Evolutionary conservation across 2,113 vertebrate genomes (phyloP).

Genomic region (Hystrix cristata): DNA sequence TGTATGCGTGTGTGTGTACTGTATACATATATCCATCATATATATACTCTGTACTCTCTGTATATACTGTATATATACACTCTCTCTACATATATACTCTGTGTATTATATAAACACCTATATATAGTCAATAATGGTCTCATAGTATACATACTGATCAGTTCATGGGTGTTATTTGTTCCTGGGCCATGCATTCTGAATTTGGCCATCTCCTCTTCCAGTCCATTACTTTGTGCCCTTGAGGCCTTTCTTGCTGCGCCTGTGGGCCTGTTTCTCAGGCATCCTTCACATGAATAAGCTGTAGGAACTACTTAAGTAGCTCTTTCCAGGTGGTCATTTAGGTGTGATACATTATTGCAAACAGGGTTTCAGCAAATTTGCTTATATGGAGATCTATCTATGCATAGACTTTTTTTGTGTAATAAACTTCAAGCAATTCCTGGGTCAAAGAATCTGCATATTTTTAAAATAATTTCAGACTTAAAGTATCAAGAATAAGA

Average conservation of each 20-base stretch:
- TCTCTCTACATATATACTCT: too few relatives aligned
- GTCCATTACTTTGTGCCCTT: neutral
- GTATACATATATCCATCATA: too few relatives aligned
- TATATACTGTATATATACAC: neutral
- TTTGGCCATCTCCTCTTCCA: neutral
- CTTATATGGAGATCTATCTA: neutral
- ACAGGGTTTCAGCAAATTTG: neutral
- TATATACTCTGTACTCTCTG: neutral
- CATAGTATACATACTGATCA: neutral
- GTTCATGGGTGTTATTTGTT: neutral
- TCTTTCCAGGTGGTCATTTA: neutral
- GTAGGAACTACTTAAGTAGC: neutral
- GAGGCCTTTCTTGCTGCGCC: neutral
- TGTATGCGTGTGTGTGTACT: neutral
- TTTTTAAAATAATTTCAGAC: neutral
- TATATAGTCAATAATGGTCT: neutral
- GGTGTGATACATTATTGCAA: slow-evolving; percentile 1
- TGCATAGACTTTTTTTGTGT: neutral
- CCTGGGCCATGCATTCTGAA: neutral
- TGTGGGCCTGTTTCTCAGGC: neutral
- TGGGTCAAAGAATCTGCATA: neutral
- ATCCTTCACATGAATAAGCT: neutral
- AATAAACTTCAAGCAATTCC: slow-evolving; percentile 8
- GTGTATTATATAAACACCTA: too few relatives aligned
- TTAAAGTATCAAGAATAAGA: neutral